Conservation (phyloP, 2,888 invertebrate species). For the Volucella inflata region DNA sequence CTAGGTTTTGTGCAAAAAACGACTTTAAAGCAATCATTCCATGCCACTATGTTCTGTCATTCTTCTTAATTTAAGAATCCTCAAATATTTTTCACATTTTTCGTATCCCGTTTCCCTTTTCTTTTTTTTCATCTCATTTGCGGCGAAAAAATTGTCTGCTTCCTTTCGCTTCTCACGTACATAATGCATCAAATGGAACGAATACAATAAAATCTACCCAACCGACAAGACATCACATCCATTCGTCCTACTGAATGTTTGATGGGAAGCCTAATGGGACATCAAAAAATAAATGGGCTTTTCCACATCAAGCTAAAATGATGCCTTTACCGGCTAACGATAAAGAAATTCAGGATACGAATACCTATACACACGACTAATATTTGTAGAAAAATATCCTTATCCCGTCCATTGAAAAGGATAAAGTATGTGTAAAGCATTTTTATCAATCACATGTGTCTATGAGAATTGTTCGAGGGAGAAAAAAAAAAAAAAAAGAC, state of each 20-base stretch:
- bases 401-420: background rate
- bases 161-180: slow-evolving; percentile 39
- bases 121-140: slow-evolving; percentile 6
- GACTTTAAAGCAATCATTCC: too few relatives aligned
- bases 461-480: slow-evolving; percentile 23
- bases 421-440: slow-evolving; percentile 13
- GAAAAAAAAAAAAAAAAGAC: slow-evolving; percentile 32
- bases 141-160: slow-evolving; percentile 22
- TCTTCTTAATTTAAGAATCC: slow-evolving; percentile 6
- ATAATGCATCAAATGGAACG: slow-evolving; percentile 51
- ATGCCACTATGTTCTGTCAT: background rate
- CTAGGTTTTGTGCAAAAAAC: too few relatives aligned
- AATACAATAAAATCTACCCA: slow-evolving; percentile 35
- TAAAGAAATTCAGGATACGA: background rate
- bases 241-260: slow-evolving; percentile 54
- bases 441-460: slow-evolving; percentile 39
- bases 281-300: slow-evolving; percentile 51
- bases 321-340: slow-evolving; percentile 4
- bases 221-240: slow-evolving; percentile 42
- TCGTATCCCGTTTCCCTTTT: background rate
- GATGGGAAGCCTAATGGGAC: slow-evolving; percentile 55
- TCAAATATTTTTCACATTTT: slow-evolving; percentile 6
- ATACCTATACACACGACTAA: background rate
- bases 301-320: slow-evolving; percentile 21
- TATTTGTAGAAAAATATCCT: background rate